Conservation (phyloP, 1,140 invertebrate species). For the Bombus confusus region DNA sequence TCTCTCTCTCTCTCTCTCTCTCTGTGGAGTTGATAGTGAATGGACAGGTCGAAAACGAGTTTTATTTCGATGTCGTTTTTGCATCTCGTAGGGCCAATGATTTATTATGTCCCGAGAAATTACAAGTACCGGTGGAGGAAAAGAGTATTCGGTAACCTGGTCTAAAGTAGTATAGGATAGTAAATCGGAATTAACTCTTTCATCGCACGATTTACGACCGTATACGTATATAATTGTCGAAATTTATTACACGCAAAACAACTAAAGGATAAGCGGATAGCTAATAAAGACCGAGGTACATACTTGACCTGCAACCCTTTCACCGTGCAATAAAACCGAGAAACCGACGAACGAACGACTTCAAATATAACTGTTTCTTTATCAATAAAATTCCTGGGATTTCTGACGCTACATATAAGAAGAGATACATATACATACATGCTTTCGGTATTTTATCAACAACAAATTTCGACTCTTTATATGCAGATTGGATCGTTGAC, state of each 20-base stretch:
- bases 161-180: not conserved
- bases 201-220: not conserved
- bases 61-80: not conserved
- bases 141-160: not conserved
- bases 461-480: no score
- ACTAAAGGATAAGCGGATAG: not conserved
- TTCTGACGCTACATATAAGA: no score
- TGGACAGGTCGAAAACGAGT: not conserved
- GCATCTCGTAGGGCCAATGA: not conserved
- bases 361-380: no score
- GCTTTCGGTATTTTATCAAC: no score
- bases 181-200: not conserved
- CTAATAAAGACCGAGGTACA: no score
- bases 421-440: no score
- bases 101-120: not conserved
- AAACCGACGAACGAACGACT: no score
- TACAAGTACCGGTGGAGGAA: not conserved
- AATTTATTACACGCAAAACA: not conserved
- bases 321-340: no score
- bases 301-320: no score
- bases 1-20: not conserved
- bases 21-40: not conserved
- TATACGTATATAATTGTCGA: not conserved
- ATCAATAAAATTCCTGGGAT: no score
- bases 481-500: no score